Conservation (phyloP, 2,113 vertebrate species). For the Heptranchias perlo region DNA sequence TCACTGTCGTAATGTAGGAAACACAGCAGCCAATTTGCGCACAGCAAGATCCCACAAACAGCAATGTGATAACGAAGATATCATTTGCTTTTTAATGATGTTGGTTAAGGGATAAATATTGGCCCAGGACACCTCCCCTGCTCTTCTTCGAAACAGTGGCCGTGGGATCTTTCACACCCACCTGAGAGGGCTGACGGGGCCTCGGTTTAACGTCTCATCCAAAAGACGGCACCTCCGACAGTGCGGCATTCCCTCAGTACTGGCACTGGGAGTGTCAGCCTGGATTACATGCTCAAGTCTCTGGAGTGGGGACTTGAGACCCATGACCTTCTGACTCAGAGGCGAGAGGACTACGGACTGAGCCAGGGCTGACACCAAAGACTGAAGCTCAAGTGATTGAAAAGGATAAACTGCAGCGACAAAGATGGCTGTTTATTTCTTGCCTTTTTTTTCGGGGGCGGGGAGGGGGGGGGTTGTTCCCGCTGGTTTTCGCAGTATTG, state of each 20-base stretch:
- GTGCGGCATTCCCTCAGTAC: background rate
- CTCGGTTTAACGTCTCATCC: background rate
- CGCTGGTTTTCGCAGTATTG: no score
- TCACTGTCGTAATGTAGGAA: background rate
- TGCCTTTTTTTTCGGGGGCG: no score
- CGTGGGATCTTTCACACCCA: no score
- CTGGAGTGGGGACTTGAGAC: background rate
- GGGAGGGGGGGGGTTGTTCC: no score
- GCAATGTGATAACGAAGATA: background rate
- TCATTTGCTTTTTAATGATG: background rate
- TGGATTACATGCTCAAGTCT: no score
- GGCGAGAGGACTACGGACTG: background rate
- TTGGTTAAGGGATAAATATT: background rate
- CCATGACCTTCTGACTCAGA: background rate
- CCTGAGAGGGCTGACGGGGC: no score
- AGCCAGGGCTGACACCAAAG: no score
- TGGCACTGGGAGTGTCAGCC: background rate
- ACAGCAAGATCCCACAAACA: background rate
- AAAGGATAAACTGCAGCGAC: background rate
- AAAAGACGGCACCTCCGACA: background rate
- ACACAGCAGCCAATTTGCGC: background rate
- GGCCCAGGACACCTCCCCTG: background rate
- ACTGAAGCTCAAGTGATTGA: background rate
- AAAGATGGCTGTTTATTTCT: background rate
- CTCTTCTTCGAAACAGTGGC: no score